Evolutionary conservation across 2,888 invertebrate species (phyloP), one percentile per base, ranked within the genome.

Genomic region (Petrolisthes manimaculis): DNA sequence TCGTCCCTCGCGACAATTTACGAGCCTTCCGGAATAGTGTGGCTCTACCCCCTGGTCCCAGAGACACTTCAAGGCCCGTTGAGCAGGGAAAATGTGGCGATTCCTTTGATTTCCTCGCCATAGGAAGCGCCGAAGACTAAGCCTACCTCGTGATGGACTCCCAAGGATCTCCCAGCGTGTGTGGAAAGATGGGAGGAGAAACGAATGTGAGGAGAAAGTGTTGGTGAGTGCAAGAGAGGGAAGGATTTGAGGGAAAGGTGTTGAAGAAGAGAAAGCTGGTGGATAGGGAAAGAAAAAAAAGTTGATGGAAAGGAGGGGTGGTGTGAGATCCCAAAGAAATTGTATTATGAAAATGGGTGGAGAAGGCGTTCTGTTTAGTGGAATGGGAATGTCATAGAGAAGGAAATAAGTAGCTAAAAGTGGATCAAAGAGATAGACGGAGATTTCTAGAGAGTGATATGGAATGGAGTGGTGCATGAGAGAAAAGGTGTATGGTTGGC

Each of bases 11-110:
- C 12, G 55, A 55, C 83, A 83, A 74, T 83, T 83, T 83, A 83
- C 67, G 74, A 55, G 4, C 54, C 74, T 2, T 74, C 83, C 24
- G 83, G 74, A 83, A 83, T 83, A 83, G 83, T 83, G 74, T 74
- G 55, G 69, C 69, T 14, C 69, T 51, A 37, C 82, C 82, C 37
- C 18, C 37, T 77, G 51, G 51, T 67, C 55, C 24, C 74, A 67
- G 83, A 55, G 83, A 83, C 83, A 74, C 83, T 74, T 83, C 83
- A 83, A 55, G 83, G 24, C 74, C 83, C 83, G 83, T 74, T 83
- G 83, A 83, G 37, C 83, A 83, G 74, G n/a, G 83, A 83, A 83
- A 83, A 74, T 83, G 83, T 83, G 71, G 71, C 83, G 71, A 53
- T 74, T 83, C 83, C 74, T 54, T 71, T 83, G 83, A 83, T 83